Conservation (phyloP, 2,888 invertebrate genomes). For the Drosophila nigricruria region DNA sequence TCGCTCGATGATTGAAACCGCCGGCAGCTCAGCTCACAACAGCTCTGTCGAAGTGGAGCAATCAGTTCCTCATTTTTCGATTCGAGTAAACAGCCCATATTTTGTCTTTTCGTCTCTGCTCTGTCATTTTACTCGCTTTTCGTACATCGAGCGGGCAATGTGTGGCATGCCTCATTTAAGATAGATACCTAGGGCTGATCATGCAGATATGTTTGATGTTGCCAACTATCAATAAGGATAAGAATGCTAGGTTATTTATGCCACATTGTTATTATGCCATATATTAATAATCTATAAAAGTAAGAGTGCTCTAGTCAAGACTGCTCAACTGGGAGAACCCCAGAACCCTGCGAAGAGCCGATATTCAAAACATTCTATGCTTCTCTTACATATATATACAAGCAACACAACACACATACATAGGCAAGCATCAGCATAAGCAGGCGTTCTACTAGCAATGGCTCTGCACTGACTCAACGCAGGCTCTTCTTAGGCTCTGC, state of each 20-base stretch:
- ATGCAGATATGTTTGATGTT: not conserved
- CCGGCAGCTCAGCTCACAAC: conserved; percentile 1
- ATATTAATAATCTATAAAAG: no score
- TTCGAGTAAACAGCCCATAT: conserved; percentile 36
- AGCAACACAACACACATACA: no score
- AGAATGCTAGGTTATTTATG: not conserved
- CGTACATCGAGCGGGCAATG: not conserved
- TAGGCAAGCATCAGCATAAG: no score
- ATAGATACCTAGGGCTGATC: not conserved
- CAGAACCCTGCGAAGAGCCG: no score
- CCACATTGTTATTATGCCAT: no score
- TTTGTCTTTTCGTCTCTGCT: conserved; percentile 43
- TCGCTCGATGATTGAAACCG: conserved; percentile 11
- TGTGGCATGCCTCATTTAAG: conserved; percentile 3
- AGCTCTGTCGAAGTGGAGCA: conserved; percentile 55
- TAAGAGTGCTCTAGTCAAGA: no score
- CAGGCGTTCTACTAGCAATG: no score
- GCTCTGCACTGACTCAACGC: no score
- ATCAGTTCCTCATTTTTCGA: conserved; percentile 45
- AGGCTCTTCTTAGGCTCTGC: no score
- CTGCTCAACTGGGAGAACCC: no score
- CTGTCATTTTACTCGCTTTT: conserved; percentile 3
- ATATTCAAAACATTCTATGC: no score
- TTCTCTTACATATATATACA: no score
- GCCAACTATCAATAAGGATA: not conserved